phyloP scores from a whole-genome alignment of 2,113 vertebrate species.

The Murina feae region DNA sequence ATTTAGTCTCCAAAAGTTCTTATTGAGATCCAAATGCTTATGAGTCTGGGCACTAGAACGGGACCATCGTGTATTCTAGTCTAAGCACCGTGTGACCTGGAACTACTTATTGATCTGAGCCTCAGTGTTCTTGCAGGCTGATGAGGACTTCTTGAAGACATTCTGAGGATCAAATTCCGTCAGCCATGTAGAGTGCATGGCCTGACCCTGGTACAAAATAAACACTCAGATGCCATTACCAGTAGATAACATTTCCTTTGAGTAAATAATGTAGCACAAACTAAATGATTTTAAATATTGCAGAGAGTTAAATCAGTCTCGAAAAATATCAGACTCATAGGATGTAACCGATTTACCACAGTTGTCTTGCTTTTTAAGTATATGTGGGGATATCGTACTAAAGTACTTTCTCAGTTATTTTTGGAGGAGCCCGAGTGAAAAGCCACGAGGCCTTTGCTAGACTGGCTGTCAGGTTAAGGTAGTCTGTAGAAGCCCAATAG shows the following conservation, averaged over 20 bases:
- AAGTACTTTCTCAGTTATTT: background rate
- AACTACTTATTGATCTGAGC: background rate
- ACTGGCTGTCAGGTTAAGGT: background rate
- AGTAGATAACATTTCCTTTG: background rate
- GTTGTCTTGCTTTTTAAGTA: background rate
- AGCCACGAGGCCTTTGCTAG: background rate
- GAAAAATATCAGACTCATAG: background rate
- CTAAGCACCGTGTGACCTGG: background rate
- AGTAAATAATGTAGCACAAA: background rate
- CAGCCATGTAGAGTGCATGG: background rate
- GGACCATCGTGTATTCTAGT: background rate
- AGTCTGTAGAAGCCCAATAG: background rate
- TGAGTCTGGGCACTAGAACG: background rate
- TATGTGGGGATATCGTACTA: background rate
- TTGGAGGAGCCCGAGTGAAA: background rate
- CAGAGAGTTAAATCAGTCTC: background rate
- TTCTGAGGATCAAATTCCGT: background rate
- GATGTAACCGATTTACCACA: background rate
- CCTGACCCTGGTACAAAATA: background rate
- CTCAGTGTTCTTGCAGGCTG: background rate
- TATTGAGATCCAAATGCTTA: background rate
- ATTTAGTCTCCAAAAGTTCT: slow-evolving; percentile 3
- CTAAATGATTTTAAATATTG: slow-evolving; percentile 22
- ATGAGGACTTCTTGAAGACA: background rate
- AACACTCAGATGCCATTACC: background rate